These are phyloP conservation scores for Pipistrellus kuhlii DNA, from an alignment of 2,797 vertebrate genomes.

Conservation along the genomic window DNA sequence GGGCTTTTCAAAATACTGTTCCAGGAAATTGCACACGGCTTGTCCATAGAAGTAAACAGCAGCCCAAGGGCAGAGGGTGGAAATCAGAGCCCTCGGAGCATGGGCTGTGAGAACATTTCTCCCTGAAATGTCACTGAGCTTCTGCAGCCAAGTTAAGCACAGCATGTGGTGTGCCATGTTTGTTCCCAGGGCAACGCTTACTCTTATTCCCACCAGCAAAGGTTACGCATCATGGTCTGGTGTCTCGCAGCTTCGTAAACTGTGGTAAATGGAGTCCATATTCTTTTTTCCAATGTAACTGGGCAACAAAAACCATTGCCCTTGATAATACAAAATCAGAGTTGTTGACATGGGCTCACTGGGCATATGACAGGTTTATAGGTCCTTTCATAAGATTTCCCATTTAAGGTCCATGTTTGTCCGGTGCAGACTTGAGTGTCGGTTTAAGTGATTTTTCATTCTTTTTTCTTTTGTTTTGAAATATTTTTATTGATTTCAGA, in stretches of 20 bases:
- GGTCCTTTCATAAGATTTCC: background rate
- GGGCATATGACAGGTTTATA: background rate
- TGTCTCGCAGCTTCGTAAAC: constrained; percentile 57
- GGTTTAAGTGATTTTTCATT: background rate
- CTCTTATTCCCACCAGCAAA: background rate
- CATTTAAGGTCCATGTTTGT: background rate
- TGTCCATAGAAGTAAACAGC: constrained; percentile 62
- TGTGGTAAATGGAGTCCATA: constrained; percentile 25
- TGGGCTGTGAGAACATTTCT: background rate
- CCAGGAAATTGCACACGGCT: constrained; percentile 65
- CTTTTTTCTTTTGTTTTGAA: background rate
- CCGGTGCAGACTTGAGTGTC: background rate
- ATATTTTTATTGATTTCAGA: too few relatives aligned
- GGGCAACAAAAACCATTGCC: constrained; percentile 54
- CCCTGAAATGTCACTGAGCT: background rate
- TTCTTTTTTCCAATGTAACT: constrained; percentile 50
- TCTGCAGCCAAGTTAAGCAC: background rate
- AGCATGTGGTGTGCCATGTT: background rate
- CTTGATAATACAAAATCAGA: constrained; percentile 33
- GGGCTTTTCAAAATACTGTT: constrained; percentile 52
- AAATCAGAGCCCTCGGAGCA: background rate
- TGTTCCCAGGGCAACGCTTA: background rate
- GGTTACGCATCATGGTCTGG: constrained; percentile 24
- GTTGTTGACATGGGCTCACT: background rate
- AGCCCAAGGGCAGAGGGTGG: background rate